These are phyloP conservation scores for Megalurothrips usitatus DNA, from an alignment of 2,888 invertebrate genomes.

Conservation along the genomic window DNA sequence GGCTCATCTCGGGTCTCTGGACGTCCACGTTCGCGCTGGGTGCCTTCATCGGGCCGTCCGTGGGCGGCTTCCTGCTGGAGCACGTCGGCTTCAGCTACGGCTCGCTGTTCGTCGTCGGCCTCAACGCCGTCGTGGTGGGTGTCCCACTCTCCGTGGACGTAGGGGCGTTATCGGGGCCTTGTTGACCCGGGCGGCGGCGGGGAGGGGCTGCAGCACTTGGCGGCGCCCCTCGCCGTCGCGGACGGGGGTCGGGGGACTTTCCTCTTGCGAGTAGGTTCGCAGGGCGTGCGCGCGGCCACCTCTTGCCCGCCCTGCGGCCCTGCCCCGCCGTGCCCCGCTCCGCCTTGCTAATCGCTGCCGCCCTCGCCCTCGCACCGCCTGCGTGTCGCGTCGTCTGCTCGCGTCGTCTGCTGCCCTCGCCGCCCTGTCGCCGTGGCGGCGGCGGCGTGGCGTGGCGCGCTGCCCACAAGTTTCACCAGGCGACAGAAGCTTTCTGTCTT, in stretches of 20 bases:
- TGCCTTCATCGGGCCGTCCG: constrained; percentile 75
- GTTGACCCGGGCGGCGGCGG: no score
- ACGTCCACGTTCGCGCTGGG: constrained; percentile 86
- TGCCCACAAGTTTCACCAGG: no score
- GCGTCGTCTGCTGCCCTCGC: neutral
- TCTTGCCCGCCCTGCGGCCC: neutral
- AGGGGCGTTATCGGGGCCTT: neutral
- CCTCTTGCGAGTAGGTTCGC: no score
- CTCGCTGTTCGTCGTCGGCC: constrained; percentile 63
- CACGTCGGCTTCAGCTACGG: constrained; percentile 65
- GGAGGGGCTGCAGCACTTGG: no score
- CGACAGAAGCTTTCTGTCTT: no score
- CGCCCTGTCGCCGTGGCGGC: neutral
- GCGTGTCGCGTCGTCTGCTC: neutral
- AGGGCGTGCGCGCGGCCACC: no score
- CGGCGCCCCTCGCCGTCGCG: no score
- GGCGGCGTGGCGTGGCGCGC: neutral
- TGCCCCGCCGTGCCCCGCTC: neutral
- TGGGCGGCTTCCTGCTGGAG: constrained; percentile 69
- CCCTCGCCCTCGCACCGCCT: neutral
- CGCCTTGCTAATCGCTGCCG: neutral
- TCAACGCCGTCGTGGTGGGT: constrained; percentile 64
- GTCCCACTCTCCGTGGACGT: neutral
- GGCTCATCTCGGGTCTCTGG: constrained; percentile 84
- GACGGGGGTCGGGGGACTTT: no score